These are phyloP conservation scores for Notoglanidium macrostoma DNA, from an alignment of 2,797 vertebrate species.

Conservation along the genomic window DNA sequence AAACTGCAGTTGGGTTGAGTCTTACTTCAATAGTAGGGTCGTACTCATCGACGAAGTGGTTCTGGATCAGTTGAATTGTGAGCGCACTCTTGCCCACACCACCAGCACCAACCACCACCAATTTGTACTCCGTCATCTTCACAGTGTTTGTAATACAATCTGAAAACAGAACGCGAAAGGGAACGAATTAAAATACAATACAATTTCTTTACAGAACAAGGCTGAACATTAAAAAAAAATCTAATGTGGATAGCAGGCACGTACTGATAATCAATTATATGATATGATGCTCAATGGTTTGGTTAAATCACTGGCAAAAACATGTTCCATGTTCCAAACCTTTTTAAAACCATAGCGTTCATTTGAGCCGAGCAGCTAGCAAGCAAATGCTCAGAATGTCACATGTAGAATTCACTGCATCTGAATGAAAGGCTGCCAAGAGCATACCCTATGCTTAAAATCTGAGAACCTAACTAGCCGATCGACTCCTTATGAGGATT, in stretches of 20 bases:
- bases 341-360: not conserved
- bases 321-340: not conserved
- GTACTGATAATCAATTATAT: not conserved
- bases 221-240: not conserved
- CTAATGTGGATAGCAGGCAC: not conserved
- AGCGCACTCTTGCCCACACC: conserved; percentile 90
- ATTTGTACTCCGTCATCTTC: conserved; percentile 85
- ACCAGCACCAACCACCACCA: conserved; percentile 89
- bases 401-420: not conserved
- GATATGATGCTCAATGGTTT: not conserved
- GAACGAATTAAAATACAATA: not conserved
- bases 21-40: conserved; percentile 89
- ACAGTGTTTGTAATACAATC: conserved; percentile 44
- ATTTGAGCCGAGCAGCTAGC: not conserved
- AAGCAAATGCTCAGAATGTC: not conserved
- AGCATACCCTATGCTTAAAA: not conserved
- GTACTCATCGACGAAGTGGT: conserved; percentile 77
- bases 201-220: not conserved
- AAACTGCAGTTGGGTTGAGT: not conserved
- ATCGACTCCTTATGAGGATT: not conserved
- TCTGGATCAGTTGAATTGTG: conserved; percentile 91
- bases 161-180: conserved; percentile 12
- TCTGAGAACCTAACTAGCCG: not conserved
- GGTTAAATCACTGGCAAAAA: not conserved
- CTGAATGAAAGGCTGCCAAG: not conserved